Base-by-base conservation (phyloP, 2,113 vertebrate genomes). In the Vidua chalybeata region DNA sequence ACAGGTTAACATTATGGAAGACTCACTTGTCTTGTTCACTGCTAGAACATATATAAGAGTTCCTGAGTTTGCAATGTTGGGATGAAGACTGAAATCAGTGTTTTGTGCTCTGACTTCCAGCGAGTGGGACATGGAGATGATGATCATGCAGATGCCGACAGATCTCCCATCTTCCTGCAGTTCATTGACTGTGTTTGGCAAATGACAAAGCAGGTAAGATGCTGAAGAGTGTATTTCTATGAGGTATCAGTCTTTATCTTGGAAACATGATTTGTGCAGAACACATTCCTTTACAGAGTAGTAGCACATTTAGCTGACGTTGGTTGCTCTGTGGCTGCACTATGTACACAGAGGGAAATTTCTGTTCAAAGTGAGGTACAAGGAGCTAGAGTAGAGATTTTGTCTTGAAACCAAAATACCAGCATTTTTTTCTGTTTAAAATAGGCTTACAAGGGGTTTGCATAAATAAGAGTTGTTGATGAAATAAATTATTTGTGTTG, bases 181-280 rank as follows among this genome's bases (percentile, higher is more conserved):
- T 99, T 99, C 97, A 98, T 99, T 9, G 99, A 99, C 94, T 99
- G 99, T 82, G 99, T 99, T 52, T 99, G 99, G 99, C 99, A 99
- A 96, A 99, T 99, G 98, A 99, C 98, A 84, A 99, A 98, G 94
- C 99, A 99, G 99, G 99, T 99, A 92, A 97, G 96, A 37, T 64
- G 35, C 62, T 90, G 77, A n/a, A 9, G 28, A 86, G 26, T 91
- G 1, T 35, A 19, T 90, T 96, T 86, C 26, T 28, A 0, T 51
- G 59, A 78, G 37, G 15, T 48, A 15, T 82, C 27, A 51, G 13
- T 52, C 49, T 78, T 72, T 75, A 6, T 64, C 37, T 56, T 73
- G 54, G 37, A 37, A 94, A 8, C 2, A 1, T 48, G 11, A 51
- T 81, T 39, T 10, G n/a, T 39, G 8, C 31, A 45, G 30, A 59